Base-by-base conservation (phyloP, 1,140 invertebrate species). In the Catajapyx aquilonaris region DNA sequence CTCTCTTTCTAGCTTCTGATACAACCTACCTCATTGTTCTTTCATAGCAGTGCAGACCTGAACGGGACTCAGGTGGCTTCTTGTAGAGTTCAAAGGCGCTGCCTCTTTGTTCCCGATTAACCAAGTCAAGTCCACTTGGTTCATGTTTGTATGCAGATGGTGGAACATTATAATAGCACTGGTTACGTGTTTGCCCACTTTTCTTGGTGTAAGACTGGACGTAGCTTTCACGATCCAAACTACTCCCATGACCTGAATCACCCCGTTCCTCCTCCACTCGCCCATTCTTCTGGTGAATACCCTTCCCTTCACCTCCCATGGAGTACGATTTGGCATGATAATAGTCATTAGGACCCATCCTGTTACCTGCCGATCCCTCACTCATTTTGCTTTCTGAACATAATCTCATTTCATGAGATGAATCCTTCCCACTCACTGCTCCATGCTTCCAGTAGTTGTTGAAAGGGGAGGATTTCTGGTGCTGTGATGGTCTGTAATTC, bases 61-160 rank as follows among this genome's bases (percentile, higher is more conserved):
- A n/a, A n/a, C n/a, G n/a, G n/a, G n/a, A n/a, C n/a, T n/a, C n/a
- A n/a, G 41, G 32, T n/a, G 84, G 84, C 58, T 93, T 93, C 47
- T 81, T 74, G 54, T 94, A 94, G 21, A 93, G 61, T 52, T 94
- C 87, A 55, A 94, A 94, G 7, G 88, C 88, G 46, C 84, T 88
- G n/a, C 83, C 84, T 32, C 84, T 63, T 52, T 88, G 81, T 53
- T 88, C 85, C 48, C 81, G 79, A 10, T 81, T 80, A 4, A 77
- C 75, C 46, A 85, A 59, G 56, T 85, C 80, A 20, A 73, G 48
- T 21, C 61, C 58, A 44, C 63, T 66, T 1, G 62, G 58, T 47
- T 71, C 62, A 41, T 62, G 50, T 31, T 64, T 61, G 35, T 69
- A 66, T 25, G 38, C 21, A n/a, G 61, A 56, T 3, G 62, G 58